A percentile compares a stretch with the other conserved stretches of the same genome.
Conservation (phyloP, 2,113 vertebrate genomes). For the Balaenoptera acutorostrata region DNA sequence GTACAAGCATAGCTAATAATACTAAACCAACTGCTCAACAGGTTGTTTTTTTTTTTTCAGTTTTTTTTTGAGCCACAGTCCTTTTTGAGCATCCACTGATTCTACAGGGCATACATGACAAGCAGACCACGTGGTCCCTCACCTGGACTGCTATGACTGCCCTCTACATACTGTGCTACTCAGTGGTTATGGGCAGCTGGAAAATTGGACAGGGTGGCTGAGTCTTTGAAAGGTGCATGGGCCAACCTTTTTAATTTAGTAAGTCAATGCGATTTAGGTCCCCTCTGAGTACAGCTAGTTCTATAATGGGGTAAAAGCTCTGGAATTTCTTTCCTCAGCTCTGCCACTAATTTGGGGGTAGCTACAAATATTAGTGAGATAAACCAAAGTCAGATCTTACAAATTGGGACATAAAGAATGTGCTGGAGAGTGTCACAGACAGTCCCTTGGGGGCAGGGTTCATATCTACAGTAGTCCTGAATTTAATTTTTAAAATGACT, state of each 20-base stretch:
- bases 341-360: neutral
- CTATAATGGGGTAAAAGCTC: neutral
- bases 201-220: neutral
- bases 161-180: neutral
- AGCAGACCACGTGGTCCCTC: fast-evolving
- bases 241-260: neutral
- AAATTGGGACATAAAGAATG: neutral
- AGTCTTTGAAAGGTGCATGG: neutral
- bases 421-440: neutral
- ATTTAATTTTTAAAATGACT: neutral
- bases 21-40: neutral
- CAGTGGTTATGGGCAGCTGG: neutral
- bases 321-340: neutral
- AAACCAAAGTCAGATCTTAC: neutral
- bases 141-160: fast-evolving
- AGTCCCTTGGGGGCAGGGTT: neutral
- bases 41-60: neutral
- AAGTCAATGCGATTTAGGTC: constrained; percentile 2
- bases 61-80: neutral
- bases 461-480: neutral
- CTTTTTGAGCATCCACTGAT: neutral
- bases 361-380: neutral
- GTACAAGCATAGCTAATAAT: neutral
- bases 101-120: neutral
- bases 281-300: neutral